Evolutionary conservation across 2,888 invertebrate species (phyloP).

Genomic region (Cryptus armator): DNA sequence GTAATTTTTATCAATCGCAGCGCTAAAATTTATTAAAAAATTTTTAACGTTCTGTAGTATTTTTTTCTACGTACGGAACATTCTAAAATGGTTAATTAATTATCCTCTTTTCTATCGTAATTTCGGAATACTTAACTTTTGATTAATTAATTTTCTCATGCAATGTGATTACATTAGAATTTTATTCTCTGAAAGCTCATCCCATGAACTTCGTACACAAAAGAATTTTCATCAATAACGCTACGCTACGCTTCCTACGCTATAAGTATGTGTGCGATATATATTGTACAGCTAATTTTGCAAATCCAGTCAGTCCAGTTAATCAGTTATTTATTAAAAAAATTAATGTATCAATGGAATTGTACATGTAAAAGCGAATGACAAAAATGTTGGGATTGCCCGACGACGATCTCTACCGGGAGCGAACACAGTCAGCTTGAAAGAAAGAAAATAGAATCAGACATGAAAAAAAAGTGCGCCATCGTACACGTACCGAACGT

Average conservation of each 20-base stretch:
- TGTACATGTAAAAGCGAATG: neutral
- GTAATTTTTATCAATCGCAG: no score
- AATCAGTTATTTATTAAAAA: neutral
- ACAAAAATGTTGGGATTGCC: neutral
- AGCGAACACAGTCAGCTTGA: neutral
- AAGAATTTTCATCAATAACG: neutral
- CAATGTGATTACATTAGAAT: neutral
- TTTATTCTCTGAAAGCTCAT: neutral
- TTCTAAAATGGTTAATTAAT: neutral
- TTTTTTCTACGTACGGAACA: neutral
- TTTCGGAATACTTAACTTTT: neutral
- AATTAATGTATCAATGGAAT: neutral
- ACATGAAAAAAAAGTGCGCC: constrained; percentile 25
- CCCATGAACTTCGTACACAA: neutral
- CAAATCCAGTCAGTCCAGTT: constrained; percentile 7
- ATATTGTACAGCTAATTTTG: constrained; percentile 19
- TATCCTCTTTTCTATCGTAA: neutral
- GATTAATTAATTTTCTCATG: neutral
- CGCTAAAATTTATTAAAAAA: no score
- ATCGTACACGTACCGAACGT: neutral
- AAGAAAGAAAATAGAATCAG: neutral
- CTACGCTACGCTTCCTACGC: neutral
- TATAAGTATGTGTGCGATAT: neutral
- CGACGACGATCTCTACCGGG: neutral
- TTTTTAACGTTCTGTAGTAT: no score